Evolutionary conservation across 2,888 invertebrate species (phyloP), one percentile per base, ranked within the genome.

Genomic region (Cheilosia urbana): DNA sequence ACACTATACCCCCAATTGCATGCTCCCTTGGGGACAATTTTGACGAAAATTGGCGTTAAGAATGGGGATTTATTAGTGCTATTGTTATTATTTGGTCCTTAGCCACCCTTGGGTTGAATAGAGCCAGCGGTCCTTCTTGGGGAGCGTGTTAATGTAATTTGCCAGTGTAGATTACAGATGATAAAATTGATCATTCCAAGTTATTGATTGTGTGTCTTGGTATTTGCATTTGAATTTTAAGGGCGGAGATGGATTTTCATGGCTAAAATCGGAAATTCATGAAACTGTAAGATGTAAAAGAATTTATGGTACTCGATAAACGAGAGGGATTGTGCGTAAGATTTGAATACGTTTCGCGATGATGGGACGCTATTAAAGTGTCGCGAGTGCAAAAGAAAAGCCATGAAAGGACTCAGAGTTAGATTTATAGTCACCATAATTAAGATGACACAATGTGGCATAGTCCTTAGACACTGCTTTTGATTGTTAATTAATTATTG

Each of bases 401-500:
- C 37, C 37, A 13, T 13, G 37, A 13, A 7, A 47, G 17, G 45
- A 1, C 4, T 30, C 6, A 1, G 2, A 9, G 30, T 30, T 30
- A 0, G 9, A 30, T 30, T 9, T 30, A 30, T 30, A 30, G 9
- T 30, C 30, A 30, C 13, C 49, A 49, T 49, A 49, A 49, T 49
- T 24, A 51, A 51, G 34, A 40, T 51, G 40, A n/a, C 27, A 53
- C 24, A 0, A n/a, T 40, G 58, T n/a, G 30, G 51, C 51, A 51
- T 55, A 27, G 34, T 24, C 42, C 3, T 65, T 60, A 57, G 66
- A 53, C 7, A 27, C 40, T 53, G 55, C 9, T 49, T 78, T 72
- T 68, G 77, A 71, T 77, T 76, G 65, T 66, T 83, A 72, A 72
- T 83, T 78, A 83, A 72, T 82, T 77, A 63, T 63, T 15, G n/a